Evolutionary conservation across 2,113 vertebrate genomes (phyloP), one percentile per base, ranked within the genome.

Genomic region (Phasianus colchicus): DNA sequence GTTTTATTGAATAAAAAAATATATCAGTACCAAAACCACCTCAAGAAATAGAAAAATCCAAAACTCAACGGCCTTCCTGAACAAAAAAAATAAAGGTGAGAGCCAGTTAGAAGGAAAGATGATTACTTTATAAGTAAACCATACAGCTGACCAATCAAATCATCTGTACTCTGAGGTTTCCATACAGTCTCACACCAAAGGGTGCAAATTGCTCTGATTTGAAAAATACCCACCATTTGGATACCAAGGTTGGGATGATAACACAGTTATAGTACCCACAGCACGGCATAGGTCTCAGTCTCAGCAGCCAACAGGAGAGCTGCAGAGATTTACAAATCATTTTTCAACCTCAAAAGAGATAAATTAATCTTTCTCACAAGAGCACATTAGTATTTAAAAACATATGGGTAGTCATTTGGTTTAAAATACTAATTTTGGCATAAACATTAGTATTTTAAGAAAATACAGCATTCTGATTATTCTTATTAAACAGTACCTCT

Each of bases 241-340:
- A 20, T 38, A 32, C 6, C 2, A 0, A 60, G 2, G 15, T 66
- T n/a, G 65, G 45, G 36, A 32, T 79, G 11, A 5, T 5, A 71
- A 66, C 2, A 30, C 3, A 27, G 19, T 22, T 65, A 48, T 3
- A 50, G 50, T 25, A 83, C 6, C 42, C n/a, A 27, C 36, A 38
- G 12, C 48, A 27, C 0, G 0, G 24, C 0, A 1, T 1, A 77
- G 38, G 60, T 57, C 20, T 69, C 29, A 9, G 20, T 34, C 6
- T 18, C 54, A 73, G 3, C 50, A 63, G 22, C 16, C 38, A 61
- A 48, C 45, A 12, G 17, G 18, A 65, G 32, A 48, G 22, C 64
- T 11, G 9, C 22, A 42, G 21, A 76, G 13, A 64, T 25, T 58
- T 11, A 71, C 29, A 86, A 81, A 52, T 3, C 30, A 32, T 34